Conservation (phyloP, 2,113 vertebrate genomes). For the Anoplopoma fimbria region DNA sequence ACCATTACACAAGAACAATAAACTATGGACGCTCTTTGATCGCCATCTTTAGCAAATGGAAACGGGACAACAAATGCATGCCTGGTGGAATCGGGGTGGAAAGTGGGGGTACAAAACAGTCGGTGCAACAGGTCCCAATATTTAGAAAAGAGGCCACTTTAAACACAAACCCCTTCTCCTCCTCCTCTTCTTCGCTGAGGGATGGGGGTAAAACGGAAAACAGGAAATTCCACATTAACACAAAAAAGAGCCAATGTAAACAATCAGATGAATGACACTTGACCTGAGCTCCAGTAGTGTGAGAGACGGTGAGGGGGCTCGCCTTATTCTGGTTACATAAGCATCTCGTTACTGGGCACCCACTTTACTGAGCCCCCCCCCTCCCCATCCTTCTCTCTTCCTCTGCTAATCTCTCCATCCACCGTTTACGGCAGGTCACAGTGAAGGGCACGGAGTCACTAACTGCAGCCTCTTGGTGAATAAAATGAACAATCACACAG, state of each 20-base stretch:
- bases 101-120: conserved; percentile 41
- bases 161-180: conserved; percentile 31
- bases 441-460: conserved; percentile 28
- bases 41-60: conserved; percentile 63
- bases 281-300: conserved; percentile 63
- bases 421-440: conserved; percentile 33
- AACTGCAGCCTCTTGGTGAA: conserved; percentile 36
- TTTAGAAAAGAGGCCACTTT: conserved; percentile 66
- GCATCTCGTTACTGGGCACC: conserved; percentile 65
- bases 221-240: conserved; percentile 85
- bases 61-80: conserved; percentile 74
- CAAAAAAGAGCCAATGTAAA: conserved; percentile 80
- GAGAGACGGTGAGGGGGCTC: conserved; percentile 58
- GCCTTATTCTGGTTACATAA: conserved; percentile 79
- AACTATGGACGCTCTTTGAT: conserved; percentile 79
- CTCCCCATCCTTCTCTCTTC: conserved; percentile 12
- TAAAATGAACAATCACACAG: conserved; percentile 29
- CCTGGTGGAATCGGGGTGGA: conserved; percentile 49
- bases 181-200: conserved; percentile 19
- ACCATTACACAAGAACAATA: conserved; percentile 84
- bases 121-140: conserved; percentile 58
- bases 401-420: conserved; percentile 53
- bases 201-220: conserved; percentile 72
- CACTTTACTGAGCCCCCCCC: conserved; percentile 25
- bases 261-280: conserved; percentile 79